phyloP scores from a whole-genome alignment of 2,113 vertebrate species.

The Pelvicachromis taeniatus region DNA sequence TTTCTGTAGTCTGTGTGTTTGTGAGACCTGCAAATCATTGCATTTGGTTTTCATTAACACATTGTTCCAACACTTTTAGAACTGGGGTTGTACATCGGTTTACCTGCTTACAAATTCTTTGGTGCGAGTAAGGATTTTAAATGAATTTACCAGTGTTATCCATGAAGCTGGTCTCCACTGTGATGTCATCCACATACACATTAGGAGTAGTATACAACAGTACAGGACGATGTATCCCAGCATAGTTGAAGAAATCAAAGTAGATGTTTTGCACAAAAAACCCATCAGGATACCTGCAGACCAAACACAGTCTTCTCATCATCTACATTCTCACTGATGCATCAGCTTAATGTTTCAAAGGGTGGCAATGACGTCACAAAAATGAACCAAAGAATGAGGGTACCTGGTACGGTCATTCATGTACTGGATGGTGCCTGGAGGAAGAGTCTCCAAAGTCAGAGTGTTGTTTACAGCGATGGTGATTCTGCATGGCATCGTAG shows the following conservation, averaged over 20 bases:
- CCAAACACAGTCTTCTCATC: not conserved
- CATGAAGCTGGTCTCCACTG: constrained; percentile 75
- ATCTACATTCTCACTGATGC: not conserved
- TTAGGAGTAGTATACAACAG: constrained; percentile 88
- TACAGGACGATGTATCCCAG: constrained; percentile 89
- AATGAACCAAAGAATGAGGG: not conserved
- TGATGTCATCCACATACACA: constrained; percentile 88
- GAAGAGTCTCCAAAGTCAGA: constrained; percentile 82
- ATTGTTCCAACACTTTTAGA: not conserved
- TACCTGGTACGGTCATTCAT: constrained; percentile 78
- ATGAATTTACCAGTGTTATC: constrained; percentile 72
- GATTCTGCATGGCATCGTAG: constrained; percentile 73
- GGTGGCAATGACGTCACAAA: not conserved
- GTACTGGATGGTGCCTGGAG: constrained; percentile 83
- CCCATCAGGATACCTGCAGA: constrained; percentile 84
- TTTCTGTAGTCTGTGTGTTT: not conserved
- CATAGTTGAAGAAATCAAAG: constrained; percentile 99
- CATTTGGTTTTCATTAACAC: not conserved
- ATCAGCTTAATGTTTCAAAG: too few relatives aligned
- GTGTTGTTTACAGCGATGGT: constrained; percentile 94
- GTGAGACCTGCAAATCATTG: not conserved
- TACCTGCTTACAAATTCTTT: not conserved
- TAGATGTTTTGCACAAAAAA: constrained; percentile 86
- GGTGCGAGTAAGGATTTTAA: not conserved
- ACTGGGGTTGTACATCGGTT: not conserved